phyloP scores from a whole-genome alignment of 2,797 vertebrate genomes.

The Pristis pectinata region DNA sequence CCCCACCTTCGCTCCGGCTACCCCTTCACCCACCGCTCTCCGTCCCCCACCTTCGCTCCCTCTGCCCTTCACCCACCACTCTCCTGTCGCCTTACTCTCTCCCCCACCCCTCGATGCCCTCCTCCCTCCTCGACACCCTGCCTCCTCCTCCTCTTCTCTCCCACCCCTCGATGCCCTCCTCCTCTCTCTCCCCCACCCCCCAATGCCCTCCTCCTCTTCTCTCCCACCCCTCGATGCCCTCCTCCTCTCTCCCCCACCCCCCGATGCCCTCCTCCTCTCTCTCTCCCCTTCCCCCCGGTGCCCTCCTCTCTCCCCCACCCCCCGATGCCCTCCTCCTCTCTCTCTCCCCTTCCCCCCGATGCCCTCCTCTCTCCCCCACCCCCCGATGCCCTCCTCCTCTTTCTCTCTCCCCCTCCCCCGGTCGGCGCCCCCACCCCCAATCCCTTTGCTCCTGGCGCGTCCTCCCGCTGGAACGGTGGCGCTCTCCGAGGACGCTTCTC shows the following conservation, averaged over 20 bases:
- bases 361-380: background rate
- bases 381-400: constrained; percentile 41
- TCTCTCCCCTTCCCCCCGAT: background rate
- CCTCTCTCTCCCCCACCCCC: background rate
- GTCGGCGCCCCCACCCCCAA: constrained; percentile 1
- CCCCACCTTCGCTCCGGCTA: constrained; percentile 47
- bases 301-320: constrained; percentile 39
- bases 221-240: constrained; percentile 37
- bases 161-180: background rate
- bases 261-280: constrained; percentile 47
- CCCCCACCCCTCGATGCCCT: constrained; percentile 35
- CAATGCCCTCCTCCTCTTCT: background rate
- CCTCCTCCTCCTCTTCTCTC: constrained; percentile 37
- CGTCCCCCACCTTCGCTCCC: background rate
- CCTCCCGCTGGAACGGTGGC: constrained; percentile 44
- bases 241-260: constrained; percentile 41
- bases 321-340: background rate
- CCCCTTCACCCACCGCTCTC: background rate
- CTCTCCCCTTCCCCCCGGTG: constrained; percentile 47
- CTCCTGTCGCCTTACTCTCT: background rate
- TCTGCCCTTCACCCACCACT: constrained; percentile 38
- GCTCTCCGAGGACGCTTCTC: constrained; percentile 24
- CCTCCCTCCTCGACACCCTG: constrained; percentile 40
- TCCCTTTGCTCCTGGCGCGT: no score
- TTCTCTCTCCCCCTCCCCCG: constrained; percentile 43